phyloP scores from a whole-genome alignment of 2,888 invertebrate species.

The Melieria picta region DNA sequence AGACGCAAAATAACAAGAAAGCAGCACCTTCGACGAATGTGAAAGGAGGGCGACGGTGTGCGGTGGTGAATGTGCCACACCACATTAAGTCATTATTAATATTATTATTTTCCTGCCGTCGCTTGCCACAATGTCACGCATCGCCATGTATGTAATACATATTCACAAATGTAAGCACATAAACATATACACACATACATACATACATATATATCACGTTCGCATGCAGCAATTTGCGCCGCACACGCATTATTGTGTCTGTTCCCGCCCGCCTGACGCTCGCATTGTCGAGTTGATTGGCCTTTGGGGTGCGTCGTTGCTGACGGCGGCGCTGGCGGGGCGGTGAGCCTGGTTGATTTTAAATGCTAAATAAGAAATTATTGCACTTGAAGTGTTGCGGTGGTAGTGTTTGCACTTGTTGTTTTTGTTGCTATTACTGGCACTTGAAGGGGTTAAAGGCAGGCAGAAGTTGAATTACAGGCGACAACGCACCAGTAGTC shows the following conservation, averaged over 20 bases:
- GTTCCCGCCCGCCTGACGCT: too few relatives aligned
- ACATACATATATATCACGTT: not conserved
- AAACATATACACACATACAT: constrained; percentile 41
- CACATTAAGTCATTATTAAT: not conserved
- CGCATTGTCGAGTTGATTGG: constrained; percentile 16
- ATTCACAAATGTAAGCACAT: constrained; percentile 33
- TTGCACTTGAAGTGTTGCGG: constrained; percentile 3
- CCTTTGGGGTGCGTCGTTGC: not conserved
- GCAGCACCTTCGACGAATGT: too few relatives aligned
- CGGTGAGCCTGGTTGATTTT: too few relatives aligned
- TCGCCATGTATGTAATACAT: constrained; percentile 13
- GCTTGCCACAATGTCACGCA: not conserved
- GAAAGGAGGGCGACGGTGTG: too few relatives aligned
- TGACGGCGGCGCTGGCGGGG: not conserved
- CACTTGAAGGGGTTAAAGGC: not conserved
- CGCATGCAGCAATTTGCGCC: not conserved
- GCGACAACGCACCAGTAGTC: too few relatives aligned
- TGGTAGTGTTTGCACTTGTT: not conserved
- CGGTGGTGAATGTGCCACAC: too few relatives aligned
- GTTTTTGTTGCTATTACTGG: not conserved
- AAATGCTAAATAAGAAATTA: constrained; percentile 8
- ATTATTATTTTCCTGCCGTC: not conserved
- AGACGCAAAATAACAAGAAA: too few relatives aligned
- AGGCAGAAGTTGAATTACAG: too few relatives aligned
- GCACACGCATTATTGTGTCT: too few relatives aligned